phyloP scores from a whole-genome alignment of 2,888 invertebrate genomes.

The Marasmarcha lunaedactyla region DNA sequence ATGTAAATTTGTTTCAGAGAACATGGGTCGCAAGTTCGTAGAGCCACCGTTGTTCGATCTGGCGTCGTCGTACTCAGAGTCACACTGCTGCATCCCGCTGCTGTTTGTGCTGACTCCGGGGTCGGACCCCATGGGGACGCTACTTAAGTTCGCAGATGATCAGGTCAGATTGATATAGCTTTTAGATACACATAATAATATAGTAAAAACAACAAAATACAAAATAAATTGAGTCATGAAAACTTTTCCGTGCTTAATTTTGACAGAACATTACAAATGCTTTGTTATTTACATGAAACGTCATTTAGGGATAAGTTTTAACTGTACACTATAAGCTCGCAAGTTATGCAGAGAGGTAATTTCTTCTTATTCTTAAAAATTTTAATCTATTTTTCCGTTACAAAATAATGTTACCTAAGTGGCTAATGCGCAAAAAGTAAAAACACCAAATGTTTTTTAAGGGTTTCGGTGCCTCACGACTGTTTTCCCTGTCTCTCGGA shows the following conservation, averaged over 20 bases:
- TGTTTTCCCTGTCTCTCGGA: slow-evolving; percentile 87
- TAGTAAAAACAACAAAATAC: neutral
- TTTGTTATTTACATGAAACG: no score
- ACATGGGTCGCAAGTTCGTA: slow-evolving; percentile 83
- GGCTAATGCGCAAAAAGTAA: no score
- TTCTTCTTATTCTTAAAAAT: no score
- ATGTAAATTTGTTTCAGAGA: slow-evolving; percentile 51
- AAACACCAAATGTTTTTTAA: slow-evolving; percentile 22
- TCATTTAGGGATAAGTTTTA: no score
- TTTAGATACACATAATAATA: no score
- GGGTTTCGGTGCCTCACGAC: slow-evolving; percentile 81
- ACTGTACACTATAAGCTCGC: no score
- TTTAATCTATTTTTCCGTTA: no score
- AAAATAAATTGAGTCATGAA: neutral
- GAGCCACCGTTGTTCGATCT: slow-evolving; percentile 94
- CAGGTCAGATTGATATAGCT: slow-evolving; percentile 69
- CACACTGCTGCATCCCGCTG: slow-evolving; percentile 87
- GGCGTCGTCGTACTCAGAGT: slow-evolving; percentile 84
- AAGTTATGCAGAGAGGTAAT: no score
- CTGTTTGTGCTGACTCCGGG: slow-evolving; percentile 94
- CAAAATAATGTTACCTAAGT: no score
- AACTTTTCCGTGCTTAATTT: neutral
- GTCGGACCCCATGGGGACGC: slow-evolving; percentile 90
- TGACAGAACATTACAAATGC: no score
- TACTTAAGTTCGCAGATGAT: slow-evolving; percentile 93